Percentiles rank a stretch among this genome's conserved stretches.
Evolutionary conservation across 2,797 vertebrate species (phyloP).

Genomic region (Tragopan temminckii): DNA sequence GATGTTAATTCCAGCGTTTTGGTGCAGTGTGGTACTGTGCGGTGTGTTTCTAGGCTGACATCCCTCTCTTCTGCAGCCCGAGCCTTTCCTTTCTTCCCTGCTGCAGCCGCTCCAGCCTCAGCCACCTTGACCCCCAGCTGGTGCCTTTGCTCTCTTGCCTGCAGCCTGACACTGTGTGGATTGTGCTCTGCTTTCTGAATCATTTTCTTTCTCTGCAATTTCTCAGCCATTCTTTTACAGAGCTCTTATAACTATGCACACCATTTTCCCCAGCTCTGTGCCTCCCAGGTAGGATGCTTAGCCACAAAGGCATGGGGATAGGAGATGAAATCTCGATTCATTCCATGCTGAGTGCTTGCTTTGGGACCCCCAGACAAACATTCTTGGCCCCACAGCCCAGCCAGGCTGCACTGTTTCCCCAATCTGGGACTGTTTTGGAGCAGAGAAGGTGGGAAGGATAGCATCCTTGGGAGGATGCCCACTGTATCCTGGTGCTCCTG

Average conservation of each 20-base stretch:
- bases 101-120: neutral
- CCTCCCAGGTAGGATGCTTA: neutral
- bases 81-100: neutral
- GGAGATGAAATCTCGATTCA: rapidly evolving
- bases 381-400: neutral
- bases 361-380: rapidly evolving
- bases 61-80: conserved; percentile 21
- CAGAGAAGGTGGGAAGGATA: neutral
- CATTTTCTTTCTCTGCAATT: neutral
- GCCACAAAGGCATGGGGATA: neutral
- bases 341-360: neutral
- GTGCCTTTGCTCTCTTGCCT: neutral
- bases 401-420: neutral
- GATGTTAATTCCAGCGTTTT: conserved; percentile 78
- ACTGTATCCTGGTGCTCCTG: rapidly evolving
- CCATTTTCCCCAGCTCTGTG: neutral
- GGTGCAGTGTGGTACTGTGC: conserved; percentile 74
- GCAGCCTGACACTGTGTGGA: neutral
- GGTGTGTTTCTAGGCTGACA: conserved; percentile 30
- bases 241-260: neutral
- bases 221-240: neutral
- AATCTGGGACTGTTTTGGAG: neutral
- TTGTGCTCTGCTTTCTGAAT: neutral
- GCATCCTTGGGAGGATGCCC: neutral
- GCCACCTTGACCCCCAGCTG: neutral